Evolutionary conservation across 2,797 vertebrate genomes (phyloP).

Genomic region (Parotocinclus haroldoi): DNA sequence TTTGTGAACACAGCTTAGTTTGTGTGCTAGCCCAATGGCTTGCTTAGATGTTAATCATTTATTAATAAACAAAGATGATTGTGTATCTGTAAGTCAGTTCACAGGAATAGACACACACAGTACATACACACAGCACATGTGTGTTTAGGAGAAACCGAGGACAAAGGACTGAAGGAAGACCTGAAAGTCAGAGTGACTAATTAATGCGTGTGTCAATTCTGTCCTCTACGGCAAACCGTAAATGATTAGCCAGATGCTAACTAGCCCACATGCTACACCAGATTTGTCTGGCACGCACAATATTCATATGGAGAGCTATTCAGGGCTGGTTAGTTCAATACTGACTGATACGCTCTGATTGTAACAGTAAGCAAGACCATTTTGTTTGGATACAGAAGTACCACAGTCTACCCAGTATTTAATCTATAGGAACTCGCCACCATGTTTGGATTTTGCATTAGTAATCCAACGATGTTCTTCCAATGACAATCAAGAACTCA

Average conservation of each 20-base stretch:
- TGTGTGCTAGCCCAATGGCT: constrained; percentile 37
- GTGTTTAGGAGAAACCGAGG: not conserved
- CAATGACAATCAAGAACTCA: too few relatives aligned
- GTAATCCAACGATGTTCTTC: too few relatives aligned
- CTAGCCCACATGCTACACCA: constrained; percentile 28
- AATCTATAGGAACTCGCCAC: too few relatives aligned
- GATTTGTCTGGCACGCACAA: constrained; percentile 40
- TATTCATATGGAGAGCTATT: too few relatives aligned
- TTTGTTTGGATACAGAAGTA: too few relatives aligned
- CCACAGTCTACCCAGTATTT: too few relatives aligned
- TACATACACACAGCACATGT: constrained; percentile 13
- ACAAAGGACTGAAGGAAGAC: constrained; percentile 1
- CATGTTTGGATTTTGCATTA: too few relatives aligned
- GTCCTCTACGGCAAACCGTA: constrained; percentile 14
- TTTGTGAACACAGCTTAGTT: constrained; percentile 55
- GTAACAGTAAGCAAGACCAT: too few relatives aligned
- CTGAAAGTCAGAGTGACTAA: constrained; percentile 12
- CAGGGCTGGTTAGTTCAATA: too few relatives aligned
- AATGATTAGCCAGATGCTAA: constrained; percentile 15
- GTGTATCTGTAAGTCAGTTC: constrained; percentile 12
- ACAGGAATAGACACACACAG: not conserved
- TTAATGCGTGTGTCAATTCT: constrained; percentile 14
- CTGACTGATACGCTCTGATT: constrained; percentile 44
- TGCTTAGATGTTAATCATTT: constrained; percentile 57
- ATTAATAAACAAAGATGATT: constrained; percentile 51